A percentile compares a stretch with the other conserved stretches of the same genome.
phyloP scores from a whole-genome alignment of 2,113 vertebrate genomes.

The Semnornis frantzii region DNA sequence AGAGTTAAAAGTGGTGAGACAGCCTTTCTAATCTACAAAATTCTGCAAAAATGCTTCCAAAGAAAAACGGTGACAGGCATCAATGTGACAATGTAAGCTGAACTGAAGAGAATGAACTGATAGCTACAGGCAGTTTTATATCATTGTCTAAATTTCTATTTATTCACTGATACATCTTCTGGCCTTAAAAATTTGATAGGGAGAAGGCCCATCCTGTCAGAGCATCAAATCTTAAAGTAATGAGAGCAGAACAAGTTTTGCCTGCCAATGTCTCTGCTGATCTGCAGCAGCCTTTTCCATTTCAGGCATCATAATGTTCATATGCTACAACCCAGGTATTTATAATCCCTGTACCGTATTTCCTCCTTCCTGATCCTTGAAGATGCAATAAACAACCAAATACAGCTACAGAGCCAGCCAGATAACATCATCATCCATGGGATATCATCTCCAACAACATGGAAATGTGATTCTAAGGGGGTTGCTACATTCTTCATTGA shows the following conservation, averaged over 20 bases:
- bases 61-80: neutral
- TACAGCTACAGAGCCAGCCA: neutral
- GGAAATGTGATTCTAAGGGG: neutral
- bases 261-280: neutral
- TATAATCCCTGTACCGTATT: neutral
- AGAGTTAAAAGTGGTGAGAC: neutral
- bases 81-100: neutral
- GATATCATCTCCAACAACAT: neutral
- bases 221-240: neutral
- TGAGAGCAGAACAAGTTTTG: neutral
- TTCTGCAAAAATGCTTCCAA: neutral
- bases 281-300: neutral
- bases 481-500: neutral
- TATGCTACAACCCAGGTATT: neutral
- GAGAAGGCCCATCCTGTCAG: neutral
- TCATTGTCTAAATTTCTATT: neutral
- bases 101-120: neutral
- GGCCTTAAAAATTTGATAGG: neutral
- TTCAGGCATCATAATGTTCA: neutral
- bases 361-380: neutral
- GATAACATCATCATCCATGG: neutral
- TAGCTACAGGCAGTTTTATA: neutral
- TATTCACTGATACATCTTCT: neutral
- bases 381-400: neutral
- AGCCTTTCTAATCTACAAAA: neutral